phyloP scores from a whole-genome alignment of 1,140 invertebrate genomes.

The Acromyrmex echinatior region DNA sequence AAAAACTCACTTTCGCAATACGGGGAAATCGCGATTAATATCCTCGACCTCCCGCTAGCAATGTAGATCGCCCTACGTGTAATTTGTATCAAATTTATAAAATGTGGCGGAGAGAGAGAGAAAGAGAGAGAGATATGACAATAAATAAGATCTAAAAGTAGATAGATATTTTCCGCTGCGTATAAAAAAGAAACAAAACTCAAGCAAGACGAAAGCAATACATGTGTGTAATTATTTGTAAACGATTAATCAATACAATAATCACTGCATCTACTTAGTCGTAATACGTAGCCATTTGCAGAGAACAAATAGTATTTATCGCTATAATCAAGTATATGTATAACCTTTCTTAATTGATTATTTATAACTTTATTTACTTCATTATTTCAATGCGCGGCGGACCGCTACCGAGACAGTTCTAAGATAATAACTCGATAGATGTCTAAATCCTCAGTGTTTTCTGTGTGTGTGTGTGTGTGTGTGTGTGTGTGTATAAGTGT shows the following conservation, averaged over 20 bases:
- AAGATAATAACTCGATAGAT: constrained; percentile 62
- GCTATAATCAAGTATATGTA: constrained; percentile 77
- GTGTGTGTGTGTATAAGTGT: background rate
- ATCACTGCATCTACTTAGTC: constrained; percentile 74
- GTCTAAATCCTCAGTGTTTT: constrained; percentile 38
- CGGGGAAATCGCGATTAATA: constrained; percentile 1
- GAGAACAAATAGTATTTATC: constrained; percentile 78
- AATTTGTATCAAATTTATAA: constrained; percentile 62
- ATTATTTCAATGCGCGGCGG: constrained; percentile 70
- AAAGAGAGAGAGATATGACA: constrained; percentile 59
- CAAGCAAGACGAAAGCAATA: constrained; percentile 72
- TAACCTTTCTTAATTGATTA: constrained; percentile 74
- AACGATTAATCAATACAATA: constrained; percentile 76
- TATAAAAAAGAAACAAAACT: constrained; percentile 70
- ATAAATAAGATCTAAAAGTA: constrained; percentile 76
- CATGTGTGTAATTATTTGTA: constrained; percentile 71
- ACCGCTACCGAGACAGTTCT: constrained; percentile 66
- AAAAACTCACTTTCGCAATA: background rate
- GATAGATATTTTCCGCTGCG: constrained; percentile 62
- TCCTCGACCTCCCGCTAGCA: constrained; percentile 55
- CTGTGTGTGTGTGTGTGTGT: constrained; percentile 8
- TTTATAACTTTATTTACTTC: constrained; percentile 76
- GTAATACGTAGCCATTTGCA: constrained; percentile 71
- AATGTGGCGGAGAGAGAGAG: constrained; percentile 37
- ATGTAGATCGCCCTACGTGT: constrained; percentile 66